phyloP scores from a whole-genome alignment of 2,888 invertebrate genomes.

The Ceriagrion tenellum region DNA sequence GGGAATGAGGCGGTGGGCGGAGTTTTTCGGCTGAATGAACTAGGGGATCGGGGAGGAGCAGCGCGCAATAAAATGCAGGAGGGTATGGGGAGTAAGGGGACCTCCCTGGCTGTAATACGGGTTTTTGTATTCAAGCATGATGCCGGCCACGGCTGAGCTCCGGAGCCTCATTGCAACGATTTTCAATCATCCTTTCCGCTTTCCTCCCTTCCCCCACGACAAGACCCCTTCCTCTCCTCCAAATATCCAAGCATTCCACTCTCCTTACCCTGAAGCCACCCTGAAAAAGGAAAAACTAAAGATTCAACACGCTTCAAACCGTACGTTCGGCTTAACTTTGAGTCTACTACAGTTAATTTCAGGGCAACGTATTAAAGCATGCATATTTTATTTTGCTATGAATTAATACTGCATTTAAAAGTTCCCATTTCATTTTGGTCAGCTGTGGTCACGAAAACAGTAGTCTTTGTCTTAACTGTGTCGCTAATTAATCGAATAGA shows the following conservation, averaged over 20 bases:
- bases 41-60: not conserved
- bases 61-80: not conserved
- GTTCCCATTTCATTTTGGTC: too few species aligned
- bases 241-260: not conserved
- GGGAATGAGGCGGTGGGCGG: not conserved
- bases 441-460: too few species aligned
- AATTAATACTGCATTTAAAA: too few species aligned
- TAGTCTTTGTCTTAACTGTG: too few species aligned
- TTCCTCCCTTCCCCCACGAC: not conserved
- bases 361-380: too few species aligned
- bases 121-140: constrained; percentile 20
- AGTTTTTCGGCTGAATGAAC: not conserved
- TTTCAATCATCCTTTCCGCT: not conserved
- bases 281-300: not conserved
- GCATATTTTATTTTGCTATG: too few species aligned
- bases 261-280: not conserved
- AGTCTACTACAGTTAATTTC: not conserved
- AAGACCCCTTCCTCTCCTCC: not conserved
- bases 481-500: too few species aligned
- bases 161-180: not conserved
- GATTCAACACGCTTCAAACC: not conserved
- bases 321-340: not conserved
- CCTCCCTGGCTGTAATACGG: not conserved
- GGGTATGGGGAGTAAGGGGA: too few species aligned
- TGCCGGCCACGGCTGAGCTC: not conserved